Evolutionary conservation across 2,113 vertebrate genomes (phyloP), one percentile per base, ranked within the genome.

Genomic region (Osmerus eperlanus): DNA sequence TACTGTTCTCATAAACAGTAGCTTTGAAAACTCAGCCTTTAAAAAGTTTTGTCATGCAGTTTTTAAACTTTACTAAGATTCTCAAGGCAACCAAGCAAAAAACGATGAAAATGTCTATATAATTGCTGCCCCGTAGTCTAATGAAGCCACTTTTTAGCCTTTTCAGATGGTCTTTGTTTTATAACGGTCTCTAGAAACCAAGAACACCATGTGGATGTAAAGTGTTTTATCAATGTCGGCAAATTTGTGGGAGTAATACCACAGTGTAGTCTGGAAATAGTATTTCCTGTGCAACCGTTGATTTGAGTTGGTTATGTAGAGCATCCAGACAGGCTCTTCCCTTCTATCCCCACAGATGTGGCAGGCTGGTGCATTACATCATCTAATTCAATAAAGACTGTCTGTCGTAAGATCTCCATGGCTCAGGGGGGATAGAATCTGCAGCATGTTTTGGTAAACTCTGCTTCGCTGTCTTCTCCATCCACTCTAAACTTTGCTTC

Each of bases 341-440:
- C 60, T 68, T 58, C 25, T 32, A 68, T 79, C 32, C 2, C 12
- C 64, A 11, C 64, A 71, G 55, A 72, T 70, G 60, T 71, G 72
- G 74, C 68, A 68, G 56, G 63, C 9, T 41, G 3, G 11, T 5
- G 15, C 32, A 64, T 74, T 51, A 56, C 71, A 78, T 73, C 65
- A 67, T 58, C 52, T 68, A 75, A 74, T 62, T 61, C 55, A 56
- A 41, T 67, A 62, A 78, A n/a, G 55, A 15, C 16, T 3, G 58
- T 19, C 56, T 41, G 12, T 51, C 54, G 19, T 41, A 55, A 32
- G 25, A 61, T 11, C 55, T 53, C 36, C 25, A 21, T 52, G 65
- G 18, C 28, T 19, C 25, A n/a, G 58, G 68, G 41, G 19, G 12
- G 54, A 23, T 23, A 25, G n/a, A 25, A 13, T 65, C 29, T 51